These are phyloP conservation scores for Scelioninae gen. 1 DNA, from an alignment of 2,888 invertebrate genomes.

Conservation along the genomic window DNA sequence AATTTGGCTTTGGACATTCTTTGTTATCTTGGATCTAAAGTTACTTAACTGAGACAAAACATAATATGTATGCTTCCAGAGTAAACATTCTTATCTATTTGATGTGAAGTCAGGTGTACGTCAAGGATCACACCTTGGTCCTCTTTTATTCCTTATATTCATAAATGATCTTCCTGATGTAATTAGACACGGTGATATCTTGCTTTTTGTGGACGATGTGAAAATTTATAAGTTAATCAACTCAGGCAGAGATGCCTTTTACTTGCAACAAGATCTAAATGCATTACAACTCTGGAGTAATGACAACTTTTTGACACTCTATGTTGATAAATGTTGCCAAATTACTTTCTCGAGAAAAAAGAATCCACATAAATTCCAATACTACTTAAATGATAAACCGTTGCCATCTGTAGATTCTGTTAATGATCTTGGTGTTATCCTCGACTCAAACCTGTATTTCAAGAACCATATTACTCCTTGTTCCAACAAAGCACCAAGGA, in stretches of 20 bases:
- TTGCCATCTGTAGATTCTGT: background rate
- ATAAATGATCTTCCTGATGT: conserved; percentile 1
- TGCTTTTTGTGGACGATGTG: too few species aligned
- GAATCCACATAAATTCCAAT: background rate
- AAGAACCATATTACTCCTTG: background rate
- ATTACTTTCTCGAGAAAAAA: background rate
- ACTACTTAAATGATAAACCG: background rate
- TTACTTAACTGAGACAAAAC: background rate
- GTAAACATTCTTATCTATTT: background rate
- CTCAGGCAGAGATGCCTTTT: background rate
- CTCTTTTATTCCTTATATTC: conserved; percentile 3
- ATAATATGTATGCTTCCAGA: background rate
- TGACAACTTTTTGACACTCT: background rate
- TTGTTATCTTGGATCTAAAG: background rate
- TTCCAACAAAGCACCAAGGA: background rate
- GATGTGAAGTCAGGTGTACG: background rate
- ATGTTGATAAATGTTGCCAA: conserved; percentile 4
- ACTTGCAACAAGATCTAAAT: background rate
- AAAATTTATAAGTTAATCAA: too few species aligned
- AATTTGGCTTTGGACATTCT: background rate
- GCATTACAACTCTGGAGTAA: background rate
- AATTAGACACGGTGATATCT: background rate
- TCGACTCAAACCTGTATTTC: background rate
- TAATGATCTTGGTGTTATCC: conserved; percentile 1
- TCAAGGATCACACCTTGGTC: background rate